Base-by-base conservation (phyloP, 2,888 invertebrate species). In the Empis stercorea region DNA sequence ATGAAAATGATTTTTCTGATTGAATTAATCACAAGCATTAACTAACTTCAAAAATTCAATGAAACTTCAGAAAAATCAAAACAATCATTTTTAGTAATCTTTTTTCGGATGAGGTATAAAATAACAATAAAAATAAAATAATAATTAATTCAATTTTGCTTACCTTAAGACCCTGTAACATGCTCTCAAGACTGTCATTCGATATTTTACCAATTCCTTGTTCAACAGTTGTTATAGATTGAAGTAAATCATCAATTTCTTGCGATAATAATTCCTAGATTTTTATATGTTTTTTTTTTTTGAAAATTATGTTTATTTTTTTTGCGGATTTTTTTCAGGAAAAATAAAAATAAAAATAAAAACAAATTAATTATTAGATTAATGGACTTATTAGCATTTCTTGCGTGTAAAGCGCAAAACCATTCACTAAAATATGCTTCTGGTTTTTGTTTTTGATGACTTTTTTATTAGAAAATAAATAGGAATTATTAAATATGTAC, bases 151-250 rank as follows among this genome's bases (percentile, higher is more conserved):
- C 6, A 14, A 37, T 15, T 16, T 30, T 2, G 38, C 77, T 82
- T 72, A 87, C 87, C 80, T 75, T 75, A 39, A 87, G 73, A 55
- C 81, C 80, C 44, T 74, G 70, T 55, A 82, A 75, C 81, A 87
- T 85, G 46, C 78, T 75, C 54, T 79, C 77, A 57, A 85, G 76
- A 63, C 78, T 84, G 62, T 79, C 79, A 55, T 76, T 74, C 15
- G 87, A 85, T 55, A 87, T 73, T 61, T 77, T 76, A 48, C 76
- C 73, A 56, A 84, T 76, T 56, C 75, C 75, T 53, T 73, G 74
- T 72, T 86, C 85, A 52, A 83, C 77, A 56, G 73, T 73, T 57
- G 74, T 75, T 55, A 86, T 74, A 59, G 80, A 79, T 65, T 75
- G 74, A 58, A 81, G 79, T 58, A 87, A 75, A 61, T 75, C 76